phyloP scores from a whole-genome alignment of 2,797 vertebrate genomes.

The Nannoperca australis region DNA sequence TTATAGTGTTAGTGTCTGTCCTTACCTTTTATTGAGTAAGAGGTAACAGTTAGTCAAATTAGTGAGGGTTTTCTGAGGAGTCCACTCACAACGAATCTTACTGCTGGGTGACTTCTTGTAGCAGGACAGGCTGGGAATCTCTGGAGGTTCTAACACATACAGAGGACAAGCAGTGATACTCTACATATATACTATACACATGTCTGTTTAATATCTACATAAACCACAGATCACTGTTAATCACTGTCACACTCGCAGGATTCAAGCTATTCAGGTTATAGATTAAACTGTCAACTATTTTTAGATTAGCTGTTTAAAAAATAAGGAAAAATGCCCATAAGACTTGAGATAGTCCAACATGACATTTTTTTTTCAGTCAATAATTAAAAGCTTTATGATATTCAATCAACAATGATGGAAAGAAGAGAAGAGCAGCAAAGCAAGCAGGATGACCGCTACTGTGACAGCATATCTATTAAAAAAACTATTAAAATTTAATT shows the following conservation, averaged over 20 bases:
- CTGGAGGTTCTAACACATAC: constrained; percentile 82
- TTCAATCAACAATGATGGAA: not conserved
- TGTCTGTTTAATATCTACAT: not conserved
- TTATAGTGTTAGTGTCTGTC: not conserved
- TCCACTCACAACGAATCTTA: constrained; percentile 89
- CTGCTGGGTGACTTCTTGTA: constrained; percentile 85
- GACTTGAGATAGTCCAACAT: not conserved
- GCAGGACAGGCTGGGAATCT: constrained; percentile 84
- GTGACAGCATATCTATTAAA: too few relatives aligned
- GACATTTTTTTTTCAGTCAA: not conserved
- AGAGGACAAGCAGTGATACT: not conserved
- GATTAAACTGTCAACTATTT: not conserved
- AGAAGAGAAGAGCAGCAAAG: constrained; percentile 1
- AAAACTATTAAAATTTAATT: too few relatives aligned
- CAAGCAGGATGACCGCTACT: not conserved
- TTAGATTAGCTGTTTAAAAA: not conserved
- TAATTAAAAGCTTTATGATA: not conserved
- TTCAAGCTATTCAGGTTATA: too few relatives aligned
- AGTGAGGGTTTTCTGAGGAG: constrained; percentile 40
- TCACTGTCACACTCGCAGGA: not conserved
- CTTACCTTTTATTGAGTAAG: constrained; percentile 81
- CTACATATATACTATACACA: too few relatives aligned
- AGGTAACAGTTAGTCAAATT: constrained; percentile 78
- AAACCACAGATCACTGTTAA: not conserved
- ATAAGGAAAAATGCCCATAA: not conserved